A percentile compares a stretch with the other conserved stretches of the same genome.
phyloP scores from a whole-genome alignment of 2,113 vertebrate species.

The Oryctolagus cuniculus region DNA sequence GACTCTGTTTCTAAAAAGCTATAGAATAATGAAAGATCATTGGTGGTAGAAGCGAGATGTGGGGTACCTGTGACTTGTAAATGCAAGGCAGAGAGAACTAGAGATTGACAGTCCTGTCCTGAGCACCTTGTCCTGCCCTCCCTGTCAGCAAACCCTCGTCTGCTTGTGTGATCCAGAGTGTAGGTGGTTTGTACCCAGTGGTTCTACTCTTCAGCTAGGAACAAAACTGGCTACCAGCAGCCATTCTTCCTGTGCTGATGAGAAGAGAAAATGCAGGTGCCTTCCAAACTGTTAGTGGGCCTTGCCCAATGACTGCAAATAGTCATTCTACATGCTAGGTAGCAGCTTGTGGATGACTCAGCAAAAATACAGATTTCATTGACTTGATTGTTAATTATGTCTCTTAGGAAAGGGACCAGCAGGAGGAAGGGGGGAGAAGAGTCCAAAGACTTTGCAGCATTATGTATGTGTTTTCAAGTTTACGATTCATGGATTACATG shows the following conservation, averaged over 20 bases:
- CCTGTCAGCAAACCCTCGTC: neutral
- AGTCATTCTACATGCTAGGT: neutral
- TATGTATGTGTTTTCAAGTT: neutral
- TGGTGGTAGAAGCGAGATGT: neutral
- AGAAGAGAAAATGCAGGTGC: neutral
- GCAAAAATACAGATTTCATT: constrained; percentile 36
- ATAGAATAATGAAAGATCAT: neutral
- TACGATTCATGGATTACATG: neutral
- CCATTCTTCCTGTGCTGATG: neutral
- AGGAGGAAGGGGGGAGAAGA: neutral
- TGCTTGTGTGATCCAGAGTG: neutral
- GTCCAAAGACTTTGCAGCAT: constrained; percentile 12
- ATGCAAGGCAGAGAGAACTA: neutral
- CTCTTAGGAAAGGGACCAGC: constrained; percentile 14
- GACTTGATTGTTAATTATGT: constrained; percentile 3
- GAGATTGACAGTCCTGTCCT: neutral
- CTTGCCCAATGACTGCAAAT: neutral
- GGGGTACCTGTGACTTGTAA: neutral
- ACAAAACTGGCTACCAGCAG: neutral
- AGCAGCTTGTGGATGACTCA: neutral
- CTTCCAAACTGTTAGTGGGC: neutral
- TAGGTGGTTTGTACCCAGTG: neutral
- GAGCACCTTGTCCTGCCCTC: neutral
- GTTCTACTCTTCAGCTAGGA: neutral
- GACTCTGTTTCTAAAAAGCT: neutral